These are phyloP conservation scores for Tragelaphus strepsiceros DNA, from an alignment of 2,113 vertebrate species.

Conservation along the genomic window DNA sequence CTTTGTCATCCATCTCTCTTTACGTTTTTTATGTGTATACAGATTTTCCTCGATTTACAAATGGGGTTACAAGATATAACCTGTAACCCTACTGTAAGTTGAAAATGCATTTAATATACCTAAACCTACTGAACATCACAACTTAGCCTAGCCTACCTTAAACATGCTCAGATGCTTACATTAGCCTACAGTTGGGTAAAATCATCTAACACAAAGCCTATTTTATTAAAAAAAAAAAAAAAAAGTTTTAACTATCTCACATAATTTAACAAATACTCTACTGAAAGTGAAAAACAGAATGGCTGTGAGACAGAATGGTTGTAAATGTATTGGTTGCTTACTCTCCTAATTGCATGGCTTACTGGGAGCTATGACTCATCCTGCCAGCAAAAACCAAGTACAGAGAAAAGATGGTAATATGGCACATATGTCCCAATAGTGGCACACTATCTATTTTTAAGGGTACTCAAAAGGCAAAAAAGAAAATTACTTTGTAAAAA, in stretches of 20 bases:
- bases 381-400: not conserved
- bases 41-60: not conserved
- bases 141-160: not conserved
- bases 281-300: not conserved
- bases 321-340: not conserved
- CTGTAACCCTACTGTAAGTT: not conserved
- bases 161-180: not conserved
- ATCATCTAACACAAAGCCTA: not conserved
- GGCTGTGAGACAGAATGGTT: not conserved
- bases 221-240: not conserved
- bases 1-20: not conserved
- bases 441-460: conserved; percentile 1
- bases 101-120: not conserved
- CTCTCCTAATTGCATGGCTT: not conserved
- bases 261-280: not conserved
- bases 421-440: not conserved
- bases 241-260: not conserved
- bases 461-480: not conserved
- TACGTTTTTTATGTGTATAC: not conserved
- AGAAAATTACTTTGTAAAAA: not conserved
- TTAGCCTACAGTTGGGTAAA: not conserved
- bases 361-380: not conserved
- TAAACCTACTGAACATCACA: not conserved
- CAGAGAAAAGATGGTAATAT: not conserved
- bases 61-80: not conserved